Conservation (phyloP, 2,113 vertebrate species). For the Forbesichthys agassizii region DNA sequence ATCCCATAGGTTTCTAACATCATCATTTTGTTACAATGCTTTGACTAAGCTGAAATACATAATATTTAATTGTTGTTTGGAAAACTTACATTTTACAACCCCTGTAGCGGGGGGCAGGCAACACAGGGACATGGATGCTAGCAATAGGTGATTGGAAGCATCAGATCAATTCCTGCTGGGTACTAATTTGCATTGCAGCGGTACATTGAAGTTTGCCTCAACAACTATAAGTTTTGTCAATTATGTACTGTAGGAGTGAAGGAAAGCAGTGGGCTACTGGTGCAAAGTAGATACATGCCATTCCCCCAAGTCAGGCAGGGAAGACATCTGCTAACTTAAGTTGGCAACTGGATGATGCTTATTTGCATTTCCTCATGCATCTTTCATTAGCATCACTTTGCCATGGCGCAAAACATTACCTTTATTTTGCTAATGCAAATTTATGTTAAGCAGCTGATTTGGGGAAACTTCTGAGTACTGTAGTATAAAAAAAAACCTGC, state of each 20-base stretch:
- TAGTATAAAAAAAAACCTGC: slow-evolving; percentile 50
- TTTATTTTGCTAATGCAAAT: slow-evolving; percentile 73
- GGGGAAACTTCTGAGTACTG: slow-evolving; percentile 57
- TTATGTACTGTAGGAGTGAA: slow-evolving; percentile 26
- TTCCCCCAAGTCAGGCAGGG: background rate
- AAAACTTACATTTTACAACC: slow-evolving; percentile 32
- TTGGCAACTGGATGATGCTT: slow-evolving; percentile 46
- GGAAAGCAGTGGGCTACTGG: slow-evolving; percentile 7
- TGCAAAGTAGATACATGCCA: background rate
- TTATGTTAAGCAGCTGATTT: slow-evolving; percentile 72
- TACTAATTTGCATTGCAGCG: slow-evolving; percentile 55
- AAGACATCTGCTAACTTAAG: slow-evolving; percentile 37
- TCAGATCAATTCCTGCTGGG: slow-evolving; percentile 36
- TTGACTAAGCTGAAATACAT: too few relatives aligned
- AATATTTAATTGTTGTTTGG: too few relatives aligned
- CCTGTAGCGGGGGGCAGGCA: slow-evolving; percentile 29
- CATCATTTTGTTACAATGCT: too few relatives aligned
- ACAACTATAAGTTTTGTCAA: slow-evolving; percentile 40
- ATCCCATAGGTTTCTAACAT: too few relatives aligned
- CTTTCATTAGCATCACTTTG: slow-evolving; percentile 67
- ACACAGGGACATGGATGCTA: slow-evolving; percentile 21
- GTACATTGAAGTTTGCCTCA: slow-evolving; percentile 32
- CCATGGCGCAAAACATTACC: slow-evolving; percentile 52
- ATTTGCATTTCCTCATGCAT: slow-evolving; percentile 69
- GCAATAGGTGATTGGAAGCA: slow-evolving; percentile 31